Evolutionary conservation across 2,113 vertebrate genomes (phyloP), one percentile per base, ranked within the genome.

Genomic region (Aix galericulata): DNA sequence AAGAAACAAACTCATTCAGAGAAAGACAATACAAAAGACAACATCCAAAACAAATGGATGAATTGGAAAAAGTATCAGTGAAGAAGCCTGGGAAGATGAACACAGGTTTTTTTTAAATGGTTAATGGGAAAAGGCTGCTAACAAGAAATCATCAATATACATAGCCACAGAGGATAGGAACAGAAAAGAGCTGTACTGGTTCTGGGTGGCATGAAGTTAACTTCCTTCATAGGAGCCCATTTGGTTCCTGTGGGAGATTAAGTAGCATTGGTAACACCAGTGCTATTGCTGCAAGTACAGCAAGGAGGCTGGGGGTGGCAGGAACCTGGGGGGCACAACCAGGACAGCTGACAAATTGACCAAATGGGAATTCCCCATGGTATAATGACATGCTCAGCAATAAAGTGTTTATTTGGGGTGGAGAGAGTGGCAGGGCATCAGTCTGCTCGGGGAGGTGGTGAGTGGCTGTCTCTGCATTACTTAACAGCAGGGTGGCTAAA

Each of bases 401-500:
- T 11, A 69, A 71, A 74, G 59, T 5, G 1, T 6, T 40, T 40
- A 40, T 40, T 40, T 40, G 6, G 3, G 4, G 1, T 0, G 44
- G 6, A 73, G 40, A 77, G 32, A 55, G 1, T 38, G 34, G 36
- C 10, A 38, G 22, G 6, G 36, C 59, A 64, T 71, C 31, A 7
- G 13, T 31, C 36, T 32, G 15, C n/a, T 31, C 22, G 25, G 42
- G 21, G 42, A 66, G 21, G 7, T 29, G 8, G 11, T 38, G 17
- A 60, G 22, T 20, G 17, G 16, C 3, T 53, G 31, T 11, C 15
- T 60, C 44, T 74, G 36, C 6, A n/a, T 29, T 22, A 56, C n/a
- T n/a, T 59, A 40, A 68, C 16, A 60, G 52, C 23, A 50, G 22
- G 27, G 29, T 52, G 17, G 8, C 67, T 77, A 40, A 6, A 56